Conservation (phyloP, 2,888 invertebrate genomes). For the Aporophyla lueneburgensis region DNA sequence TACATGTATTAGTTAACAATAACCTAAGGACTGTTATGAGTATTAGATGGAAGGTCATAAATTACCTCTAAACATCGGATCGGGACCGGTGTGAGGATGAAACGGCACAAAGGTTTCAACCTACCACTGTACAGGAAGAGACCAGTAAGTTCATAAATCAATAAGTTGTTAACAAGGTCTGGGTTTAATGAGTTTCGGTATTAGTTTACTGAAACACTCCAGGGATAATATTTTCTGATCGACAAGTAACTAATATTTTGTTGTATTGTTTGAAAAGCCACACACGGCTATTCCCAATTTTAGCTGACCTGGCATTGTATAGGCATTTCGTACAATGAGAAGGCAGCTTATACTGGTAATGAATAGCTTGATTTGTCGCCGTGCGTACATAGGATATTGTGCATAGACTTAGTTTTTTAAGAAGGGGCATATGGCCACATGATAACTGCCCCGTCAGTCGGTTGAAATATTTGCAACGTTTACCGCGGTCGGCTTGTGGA, state of each 20-base stretch:
- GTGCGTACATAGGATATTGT: too few relatives aligned
- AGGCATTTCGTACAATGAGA: too few relatives aligned
- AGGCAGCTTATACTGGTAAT: too few relatives aligned
- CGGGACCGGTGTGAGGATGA: slow-evolving; percentile 76
- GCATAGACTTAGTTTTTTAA: too few relatives aligned
- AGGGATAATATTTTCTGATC: neutral
- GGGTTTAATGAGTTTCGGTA: neutral
- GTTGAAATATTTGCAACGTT: too few relatives aligned
- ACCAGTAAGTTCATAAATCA: slow-evolving; percentile 35
- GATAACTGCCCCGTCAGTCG: too few relatives aligned
- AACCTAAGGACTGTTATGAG: slow-evolving; percentile 51
- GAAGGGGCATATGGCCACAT: too few relatives aligned
- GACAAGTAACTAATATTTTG: neutral
- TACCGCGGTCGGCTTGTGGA: too few relatives aligned
- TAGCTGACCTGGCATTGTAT: too few relatives aligned
- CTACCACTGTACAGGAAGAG: slow-evolving; percentile 33
- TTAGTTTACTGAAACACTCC: neutral
- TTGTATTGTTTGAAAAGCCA: too few relatives aligned
- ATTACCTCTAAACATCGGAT: slow-evolving; percentile 74
- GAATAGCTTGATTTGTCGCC: too few relatives aligned
- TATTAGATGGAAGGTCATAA: slow-evolving; percentile 68
- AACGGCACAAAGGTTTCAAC: slow-evolving; percentile 73
- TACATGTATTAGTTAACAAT: slow-evolving; percentile 48
- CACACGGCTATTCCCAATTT: too few relatives aligned
- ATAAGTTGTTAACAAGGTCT: neutral